Evolutionary conservation across 2,888 invertebrate species (phyloP), one percentile per base, ranked within the genome.

Genomic region (Epinotia ramella): DNA sequence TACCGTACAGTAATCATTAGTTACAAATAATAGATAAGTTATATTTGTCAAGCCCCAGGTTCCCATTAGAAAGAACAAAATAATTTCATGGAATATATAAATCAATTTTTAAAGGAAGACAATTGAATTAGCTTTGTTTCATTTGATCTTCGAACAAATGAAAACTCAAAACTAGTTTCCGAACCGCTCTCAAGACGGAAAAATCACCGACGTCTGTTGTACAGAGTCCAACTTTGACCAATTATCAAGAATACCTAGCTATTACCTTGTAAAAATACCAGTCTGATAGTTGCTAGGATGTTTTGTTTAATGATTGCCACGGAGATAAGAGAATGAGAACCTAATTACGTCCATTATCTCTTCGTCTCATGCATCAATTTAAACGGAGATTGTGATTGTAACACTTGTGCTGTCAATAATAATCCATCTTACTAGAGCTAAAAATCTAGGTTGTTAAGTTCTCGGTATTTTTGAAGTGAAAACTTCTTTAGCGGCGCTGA

Each of bases 361-460:
- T 60, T 44, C 53, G 63, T 72, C 76, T 56, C 70, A n/a, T n/a
- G n/a, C n/a, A 53, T 44, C 70, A 53, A 60, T 71, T 71, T 72
- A 72, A 62, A 72, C 56, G 16, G 46, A 72, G 67, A 63, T 75
- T 71, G 28, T 67, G 66, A 71, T 75, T 71, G 28, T 67, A 71
- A 71, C 66, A 66, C 66, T 67, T 76, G 56, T 76, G 66, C 40
- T 44, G 40, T 59, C 28, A 44, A 71, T 66, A 66, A 71, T 70
- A 71, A 71, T 53, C 71, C n/a, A 20, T 73, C 13, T 69, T 56
- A 76, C 24, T 64, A 69, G 77, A 77, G 65, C 75, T 64, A 60
- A 53, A 75, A 28, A 63, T 71, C 53, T 49, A 53, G 53, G 53
- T 71, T 28, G 16, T 28, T 16, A 53, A 53, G 49, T 49, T 40